Percentiles rank a stretch among this genome's conserved stretches.
Conservation (phyloP, 2,888 invertebrate genomes). For the Tetranychus piercei region DNA sequence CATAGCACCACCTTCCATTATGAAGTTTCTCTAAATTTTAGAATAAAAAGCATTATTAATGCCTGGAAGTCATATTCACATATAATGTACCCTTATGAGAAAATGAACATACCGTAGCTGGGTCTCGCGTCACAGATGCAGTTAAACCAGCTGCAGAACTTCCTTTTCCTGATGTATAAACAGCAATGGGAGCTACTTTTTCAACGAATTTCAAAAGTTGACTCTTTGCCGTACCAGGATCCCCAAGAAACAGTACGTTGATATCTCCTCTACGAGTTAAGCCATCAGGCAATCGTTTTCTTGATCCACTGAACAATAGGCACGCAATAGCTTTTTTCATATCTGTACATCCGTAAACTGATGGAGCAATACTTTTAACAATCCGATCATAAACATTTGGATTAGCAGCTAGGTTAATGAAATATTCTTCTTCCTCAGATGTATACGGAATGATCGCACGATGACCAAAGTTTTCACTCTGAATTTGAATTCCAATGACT, state of each 20-base stretch:
- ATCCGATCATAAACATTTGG: slow-evolving; percentile 73
- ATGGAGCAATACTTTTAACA: slow-evolving; percentile 79
- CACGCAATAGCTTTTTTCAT: slow-evolving; percentile 94
- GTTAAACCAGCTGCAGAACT: slow-evolving; percentile 97
- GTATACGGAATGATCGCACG: slow-evolving; percentile 33
- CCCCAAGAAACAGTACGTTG: slow-evolving; percentile 79
- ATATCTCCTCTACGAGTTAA: slow-evolving; percentile 87
- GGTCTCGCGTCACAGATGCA: slow-evolving; percentile 87
- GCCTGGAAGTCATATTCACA: neutral
- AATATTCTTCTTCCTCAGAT: slow-evolving; percentile 57
- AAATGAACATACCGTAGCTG: slow-evolving; percentile 50
- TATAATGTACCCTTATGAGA: neutral
- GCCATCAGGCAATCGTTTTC: slow-evolving; percentile 67
- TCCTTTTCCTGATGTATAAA: slow-evolving; percentile 96
- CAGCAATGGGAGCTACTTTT: slow-evolving; percentile 74
- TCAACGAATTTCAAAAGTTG: slow-evolving; percentile 94
- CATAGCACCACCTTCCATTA: slow-evolving; percentile 99
- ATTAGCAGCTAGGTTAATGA: slow-evolving; percentile 60
- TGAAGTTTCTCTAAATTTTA: slow-evolving; percentile 57
- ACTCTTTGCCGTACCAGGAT: slow-evolving; percentile 98
- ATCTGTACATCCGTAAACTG: slow-evolving; percentile 79
- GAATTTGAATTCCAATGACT: slow-evolving; percentile 74
- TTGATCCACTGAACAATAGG: slow-evolving; percentile 70
- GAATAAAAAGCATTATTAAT: slow-evolving; percentile 13
- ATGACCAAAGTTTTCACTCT: slow-evolving; percentile 53